Conservation (phyloP, 2,888 invertebrate species). For the Loripinus fragilis region DNA sequence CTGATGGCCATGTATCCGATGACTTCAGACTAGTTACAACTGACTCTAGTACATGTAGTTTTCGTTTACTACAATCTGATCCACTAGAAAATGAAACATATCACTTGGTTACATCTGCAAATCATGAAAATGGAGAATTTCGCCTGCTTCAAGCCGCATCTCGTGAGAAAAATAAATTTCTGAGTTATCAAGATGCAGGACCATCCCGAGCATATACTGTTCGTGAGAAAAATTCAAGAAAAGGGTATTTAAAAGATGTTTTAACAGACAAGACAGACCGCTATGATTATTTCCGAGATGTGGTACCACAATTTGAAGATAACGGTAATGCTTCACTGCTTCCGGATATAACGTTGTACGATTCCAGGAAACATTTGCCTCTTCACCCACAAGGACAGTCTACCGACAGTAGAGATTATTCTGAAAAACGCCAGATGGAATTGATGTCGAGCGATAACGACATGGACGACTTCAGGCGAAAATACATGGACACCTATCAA, state of each 20-base stretch:
- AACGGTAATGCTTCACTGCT: background rate
- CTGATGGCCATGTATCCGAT: slow-evolving; percentile 15
- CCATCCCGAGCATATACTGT: no score
- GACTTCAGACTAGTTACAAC: slow-evolving; percentile 31
- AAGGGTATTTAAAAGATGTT: background rate
- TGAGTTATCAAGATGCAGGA: no score
- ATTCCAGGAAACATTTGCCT: background rate
- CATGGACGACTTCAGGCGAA: slow-evolving; percentile 10
- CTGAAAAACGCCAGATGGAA: background rate
- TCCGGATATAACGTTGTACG: slow-evolving; percentile 29
- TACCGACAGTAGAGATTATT: no score
- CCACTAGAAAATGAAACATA: background rate
- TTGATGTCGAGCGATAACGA: background rate
- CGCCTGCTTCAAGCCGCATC: slow-evolving; percentile 18
- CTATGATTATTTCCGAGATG: slow-evolving; percentile 30
- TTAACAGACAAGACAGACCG: background rate
- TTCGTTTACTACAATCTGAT: slow-evolving; percentile 34
- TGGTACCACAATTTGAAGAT: background rate
- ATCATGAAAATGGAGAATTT: background rate
- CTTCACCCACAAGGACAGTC: background rate
- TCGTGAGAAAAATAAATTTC: background rate
- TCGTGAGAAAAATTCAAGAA: no score
- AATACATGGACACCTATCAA: slow-evolving; percentile 11
- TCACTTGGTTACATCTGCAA: slow-evolving; percentile 6
- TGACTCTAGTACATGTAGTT: background rate